These are phyloP conservation scores for Pollimyrus isidori DNA, from an alignment of 2,113 vertebrate genomes.

Conservation along the genomic window DNA sequence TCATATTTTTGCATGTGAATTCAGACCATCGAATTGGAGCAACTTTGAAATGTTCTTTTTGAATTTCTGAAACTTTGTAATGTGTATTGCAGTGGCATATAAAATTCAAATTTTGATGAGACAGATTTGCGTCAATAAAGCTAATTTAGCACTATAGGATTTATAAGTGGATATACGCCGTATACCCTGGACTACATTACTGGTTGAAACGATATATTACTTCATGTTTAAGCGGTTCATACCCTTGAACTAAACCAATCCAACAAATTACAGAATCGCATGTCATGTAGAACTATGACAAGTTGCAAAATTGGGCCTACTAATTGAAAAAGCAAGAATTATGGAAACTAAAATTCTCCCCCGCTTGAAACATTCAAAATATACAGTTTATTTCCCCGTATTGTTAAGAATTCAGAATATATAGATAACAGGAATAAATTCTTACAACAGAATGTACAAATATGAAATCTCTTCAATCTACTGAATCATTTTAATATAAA, in stretches of 20 bases:
- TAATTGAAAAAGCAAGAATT: conserved; percentile 43
- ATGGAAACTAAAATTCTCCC: conserved; percentile 54
- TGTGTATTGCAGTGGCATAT: no score
- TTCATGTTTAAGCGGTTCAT: not conserved
- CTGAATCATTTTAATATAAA: conserved; percentile 50
- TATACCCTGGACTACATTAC: no score
- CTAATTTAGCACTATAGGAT: no score
- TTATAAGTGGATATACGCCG: no score
- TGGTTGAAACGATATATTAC: not conserved
- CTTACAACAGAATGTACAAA: conserved; percentile 56
- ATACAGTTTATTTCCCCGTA: conserved; percentile 33
- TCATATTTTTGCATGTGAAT: no score
- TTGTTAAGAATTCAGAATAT: conserved; percentile 46
- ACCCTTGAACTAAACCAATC: not conserved
- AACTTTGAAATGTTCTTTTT: no score
- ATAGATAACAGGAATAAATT: conserved; percentile 44
- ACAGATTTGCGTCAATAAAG: no score
- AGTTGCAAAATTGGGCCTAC: conserved; percentile 56
- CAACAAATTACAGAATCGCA: not conserved
- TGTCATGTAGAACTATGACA: conserved; percentile 34
- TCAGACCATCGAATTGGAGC: no score
- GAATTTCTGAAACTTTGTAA: no score
- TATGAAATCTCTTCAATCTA: conserved; percentile 23
- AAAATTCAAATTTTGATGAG: no score
- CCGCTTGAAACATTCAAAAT: conserved; percentile 47